Conservation (phyloP, 2,113 vertebrate genomes). For the Dendrocopos noguchii region DNA sequence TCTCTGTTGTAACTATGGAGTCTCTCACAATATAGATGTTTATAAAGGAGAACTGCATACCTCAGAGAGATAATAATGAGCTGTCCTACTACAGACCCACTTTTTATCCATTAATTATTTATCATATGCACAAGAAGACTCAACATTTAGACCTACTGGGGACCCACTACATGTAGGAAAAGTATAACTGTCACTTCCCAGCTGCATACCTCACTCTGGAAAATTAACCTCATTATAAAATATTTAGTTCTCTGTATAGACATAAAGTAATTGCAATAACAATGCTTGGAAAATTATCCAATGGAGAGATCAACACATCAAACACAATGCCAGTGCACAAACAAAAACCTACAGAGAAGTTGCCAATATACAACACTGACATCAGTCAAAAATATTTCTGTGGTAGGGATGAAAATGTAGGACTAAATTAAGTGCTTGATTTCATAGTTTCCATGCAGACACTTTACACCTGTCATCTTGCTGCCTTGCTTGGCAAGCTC, state of each 20-base stretch:
- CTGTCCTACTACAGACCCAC: background rate
- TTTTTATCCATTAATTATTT: conserved; percentile 57
- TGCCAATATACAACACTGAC: background rate
- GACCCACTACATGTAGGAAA: background rate
- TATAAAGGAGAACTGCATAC: conserved; percentile 14
- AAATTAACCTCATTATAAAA: conserved; percentile 54
- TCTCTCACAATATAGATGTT: conserved; percentile 18
- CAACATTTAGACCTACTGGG: background rate
- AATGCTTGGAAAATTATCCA: background rate
- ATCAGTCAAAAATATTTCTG: background rate
- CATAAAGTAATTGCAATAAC: conserved; percentile 24
- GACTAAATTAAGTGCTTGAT: background rate
- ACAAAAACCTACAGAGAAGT: background rate
- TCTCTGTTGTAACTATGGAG: background rate
- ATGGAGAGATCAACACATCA: background rate
- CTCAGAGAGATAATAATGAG: background rate
- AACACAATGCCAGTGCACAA: background rate
- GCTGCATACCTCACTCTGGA: conserved; percentile 39
- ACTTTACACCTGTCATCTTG: conserved; percentile 43
- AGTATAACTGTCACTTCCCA: conserved; percentile 12
- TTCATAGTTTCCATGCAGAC: conserved; percentile 54
- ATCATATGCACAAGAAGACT: background rate
- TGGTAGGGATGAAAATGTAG: background rate
- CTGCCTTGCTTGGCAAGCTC: conserved; percentile 26
- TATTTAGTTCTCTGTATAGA: conserved; percentile 45